Evolutionary conservation across 2,113 vertebrate species (phyloP).

Genomic region (Phalacrocorax brasilianus): DNA sequence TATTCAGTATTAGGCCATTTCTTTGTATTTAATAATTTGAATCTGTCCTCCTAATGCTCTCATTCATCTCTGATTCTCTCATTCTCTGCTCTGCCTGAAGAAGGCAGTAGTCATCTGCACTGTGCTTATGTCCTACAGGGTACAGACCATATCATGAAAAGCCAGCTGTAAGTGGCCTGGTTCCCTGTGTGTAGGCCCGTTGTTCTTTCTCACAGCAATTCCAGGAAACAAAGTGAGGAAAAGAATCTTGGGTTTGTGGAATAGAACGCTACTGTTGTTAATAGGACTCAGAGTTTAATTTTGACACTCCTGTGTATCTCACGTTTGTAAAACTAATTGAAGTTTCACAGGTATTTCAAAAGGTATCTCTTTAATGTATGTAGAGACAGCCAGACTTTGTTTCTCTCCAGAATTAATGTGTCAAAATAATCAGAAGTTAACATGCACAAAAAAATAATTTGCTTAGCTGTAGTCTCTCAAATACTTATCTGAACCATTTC

Average conservation of each 20-base stretch:
- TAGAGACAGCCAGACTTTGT: neutral
- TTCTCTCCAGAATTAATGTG: neutral
- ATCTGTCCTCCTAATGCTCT: neutral
- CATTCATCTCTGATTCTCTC: neutral
- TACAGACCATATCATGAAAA: neutral
- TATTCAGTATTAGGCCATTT: neutral
- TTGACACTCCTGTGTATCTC: neutral
- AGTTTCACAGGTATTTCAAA: neutral
- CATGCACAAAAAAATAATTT: neutral
- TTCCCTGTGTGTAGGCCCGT: neutral
- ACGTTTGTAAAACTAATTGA: neutral
- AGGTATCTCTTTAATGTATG: neutral
- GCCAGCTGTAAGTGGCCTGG: neutral
- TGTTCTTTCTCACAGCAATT: neutral
- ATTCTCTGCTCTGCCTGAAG: neutral
- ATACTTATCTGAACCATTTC: neutral
- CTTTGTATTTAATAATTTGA: neutral
- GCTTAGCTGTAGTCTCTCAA: neutral
- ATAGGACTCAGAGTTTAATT: neutral
- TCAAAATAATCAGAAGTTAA: neutral
- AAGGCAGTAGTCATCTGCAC: neutral
- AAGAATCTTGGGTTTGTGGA: neutral
- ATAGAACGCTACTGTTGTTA: neutral
- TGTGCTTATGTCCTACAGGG: neutral
- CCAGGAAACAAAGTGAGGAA: neutral